phyloP scores from a whole-genome alignment of 2,888 invertebrate species.

The Mesodorylaimus sp. region DNA sequence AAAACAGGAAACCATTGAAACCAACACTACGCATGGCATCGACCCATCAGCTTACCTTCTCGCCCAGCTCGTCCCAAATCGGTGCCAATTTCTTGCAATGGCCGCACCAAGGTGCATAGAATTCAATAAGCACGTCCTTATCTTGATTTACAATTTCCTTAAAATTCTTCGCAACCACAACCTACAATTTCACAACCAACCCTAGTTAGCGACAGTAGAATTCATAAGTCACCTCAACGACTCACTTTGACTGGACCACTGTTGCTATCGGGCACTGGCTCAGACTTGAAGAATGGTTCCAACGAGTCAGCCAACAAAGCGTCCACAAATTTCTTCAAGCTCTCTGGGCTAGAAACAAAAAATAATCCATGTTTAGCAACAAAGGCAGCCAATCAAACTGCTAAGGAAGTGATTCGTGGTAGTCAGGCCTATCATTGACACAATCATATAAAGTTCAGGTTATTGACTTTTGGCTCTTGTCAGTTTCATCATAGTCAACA shows the following conservation, averaged over 20 bases:
- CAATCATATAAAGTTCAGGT: too few relatives aligned
- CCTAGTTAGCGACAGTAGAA: neutral
- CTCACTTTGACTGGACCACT: slow-evolving; percentile 41
- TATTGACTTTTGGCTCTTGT: too few relatives aligned
- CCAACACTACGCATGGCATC: neutral
- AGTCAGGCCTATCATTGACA: slow-evolving; percentile 6
- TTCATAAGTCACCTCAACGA: neutral
- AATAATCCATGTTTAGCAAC: neutral
- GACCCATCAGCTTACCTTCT: slow-evolving; percentile 29
- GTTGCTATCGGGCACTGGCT: slow-evolving; percentile 66
- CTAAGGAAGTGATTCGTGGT: neutral
- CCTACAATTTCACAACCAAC: slow-evolving; percentile 29
- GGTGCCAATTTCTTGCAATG: slow-evolving; percentile 93
- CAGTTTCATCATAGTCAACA: neutral
- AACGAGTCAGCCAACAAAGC: slow-evolving; percentile 60
- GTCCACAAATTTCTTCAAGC: slow-evolving; percentile 60
- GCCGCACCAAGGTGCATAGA: slow-evolving; percentile 98
- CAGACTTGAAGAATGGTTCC: slow-evolving; percentile 84
- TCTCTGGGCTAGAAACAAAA: slow-evolving; percentile 48
- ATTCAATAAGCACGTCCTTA: slow-evolving; percentile 85
- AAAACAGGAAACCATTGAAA: neutral
- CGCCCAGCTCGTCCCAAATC: slow-evolving; percentile 73
- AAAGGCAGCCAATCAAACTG: neutral
- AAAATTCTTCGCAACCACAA: slow-evolving; percentile 91
- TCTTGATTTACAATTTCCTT: slow-evolving; percentile 74